Conservation (phyloP, 2,888 invertebrate genomes). For the Didymodactylos carnosus region DNA sequence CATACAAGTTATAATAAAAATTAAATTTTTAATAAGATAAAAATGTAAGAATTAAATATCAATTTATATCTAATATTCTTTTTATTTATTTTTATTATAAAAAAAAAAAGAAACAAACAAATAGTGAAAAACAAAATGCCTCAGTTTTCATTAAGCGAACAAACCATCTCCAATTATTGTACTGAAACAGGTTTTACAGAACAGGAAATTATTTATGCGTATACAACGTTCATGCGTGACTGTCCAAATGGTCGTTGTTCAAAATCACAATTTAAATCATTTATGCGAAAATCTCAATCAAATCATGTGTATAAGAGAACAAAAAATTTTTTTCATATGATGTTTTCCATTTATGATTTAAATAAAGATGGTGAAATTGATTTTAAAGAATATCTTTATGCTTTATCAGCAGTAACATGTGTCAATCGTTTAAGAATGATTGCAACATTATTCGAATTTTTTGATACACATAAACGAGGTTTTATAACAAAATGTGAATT, state of each 20-base stretch:
- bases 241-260: neutral
- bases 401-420: neutral
- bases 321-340: neutral
- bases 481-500: neutral
- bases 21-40: no score
- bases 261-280: neutral
- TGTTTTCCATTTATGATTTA: neutral
- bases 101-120: no score
- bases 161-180: no score
- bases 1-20: no score
- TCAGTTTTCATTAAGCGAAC: no score
- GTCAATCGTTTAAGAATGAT: neutral
- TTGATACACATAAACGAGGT: neutral
- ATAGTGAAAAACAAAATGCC: no score
- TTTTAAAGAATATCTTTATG: neutral
- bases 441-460: neutral
- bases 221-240: neutral
- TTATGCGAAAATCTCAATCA: neutral
- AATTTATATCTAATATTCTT: no score
- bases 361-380: neutral
- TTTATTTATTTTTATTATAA: no score
- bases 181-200: neutral
- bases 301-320: neutral
- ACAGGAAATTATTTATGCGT: neutral
- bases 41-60: no score